Base-by-base conservation (phyloP, 2,888 invertebrate species). In the Maniola hyperantus region DNA sequence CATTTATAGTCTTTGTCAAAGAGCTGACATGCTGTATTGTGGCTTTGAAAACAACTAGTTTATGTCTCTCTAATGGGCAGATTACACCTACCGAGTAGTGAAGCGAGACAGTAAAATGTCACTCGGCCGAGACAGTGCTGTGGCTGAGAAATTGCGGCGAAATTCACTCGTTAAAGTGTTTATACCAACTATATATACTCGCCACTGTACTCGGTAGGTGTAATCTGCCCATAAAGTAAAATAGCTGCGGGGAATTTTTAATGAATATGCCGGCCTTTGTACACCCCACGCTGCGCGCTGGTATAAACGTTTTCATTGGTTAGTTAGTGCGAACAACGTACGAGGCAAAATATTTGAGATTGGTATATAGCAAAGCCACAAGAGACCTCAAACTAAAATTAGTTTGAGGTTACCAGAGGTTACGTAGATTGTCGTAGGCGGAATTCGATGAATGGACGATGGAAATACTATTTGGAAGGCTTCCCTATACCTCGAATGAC, bases 271-370 rank as follows among this genome's bases (percentile, higher is more conserved):
- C 57, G 6, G 13, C 39, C 57, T 57, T 57, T 57, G 57, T 57
- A 20, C 11, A 42, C 6, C 57, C 57, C 57, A 57, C 55, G 36
- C 55, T 6, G n/a, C n/a, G n/a, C n/a, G n/a, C n/a, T n/a, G n/a
- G n/a, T n/a, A 36, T 11, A 42, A 57, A 6, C 10, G 6, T 57
- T 57, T 57, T 13, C 57, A 57, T 57, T n/a, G n/a, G n/a, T 42
- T 26, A 18, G 57, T 18, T 42, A 57, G 20, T 57, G 42, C 57
- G 36, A 55, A 55, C 55, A 42, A 57, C 39, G 55, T 57, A 57
- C 39, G 55, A 33, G 33, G 51, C 15, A 34, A 8, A 54, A 54
- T 54, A 54, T 54, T 54, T 53, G 51, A 33, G 33, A 53, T 33
- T 53, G 51, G 20, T 51, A 15, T 13, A 26, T 26, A 26, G 6